Evolutionary conservation across 53 echinoderm and acorn worm species (phyloP), one percentile per base, ranked within the genome.

Genomic region (Paracentrotus lividus): DNA sequence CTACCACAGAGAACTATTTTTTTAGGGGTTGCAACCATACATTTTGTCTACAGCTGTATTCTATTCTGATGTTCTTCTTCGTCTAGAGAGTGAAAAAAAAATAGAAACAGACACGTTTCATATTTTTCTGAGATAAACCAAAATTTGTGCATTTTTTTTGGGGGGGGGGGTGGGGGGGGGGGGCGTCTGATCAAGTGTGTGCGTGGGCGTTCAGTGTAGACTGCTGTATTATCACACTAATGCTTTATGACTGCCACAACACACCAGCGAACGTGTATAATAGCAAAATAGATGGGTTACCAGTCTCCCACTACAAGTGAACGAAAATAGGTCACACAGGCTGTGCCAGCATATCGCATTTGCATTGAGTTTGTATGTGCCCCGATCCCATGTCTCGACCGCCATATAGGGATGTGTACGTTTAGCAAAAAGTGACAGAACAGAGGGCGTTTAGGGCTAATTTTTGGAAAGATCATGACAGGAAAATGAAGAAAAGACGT

Each of bases 401-500:
- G n/a, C n/a, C n/a, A n/a, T 20, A 64, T 64, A 40, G 72, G 72
- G 36, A 72, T 72, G 72, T 38, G 36, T 72, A 72, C 20, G 40
- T 18, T 5, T 16, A 72, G 18, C 72, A 20, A 72, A 34, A 85
- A 49, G 85, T 49, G 49, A 85, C 85, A 5, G 49, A 85, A n/a
- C 49, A 85, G 49, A 31, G 32, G 85, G 49, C 6, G 49, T 49
- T 85, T 85, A 49, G 85, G 85, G 49, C 27, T 85, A 49, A 36
- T 72, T 49, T 49, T 24, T n/a, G 9, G 52, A 49, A 57, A 49
- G 85, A 52, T 8, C 52, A 49, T 85, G 85, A 85, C 13, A 51
- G 49, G 51, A 85, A 85, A 85, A 85, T 85, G 85, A 85, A 85
- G 85, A 52, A 15, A 85, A 51, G 14, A 85, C 85, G 49, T 85